Evolutionary conservation across 2,888 invertebrate species (phyloP).

Genomic region (Dexiosoma caninum): DNA sequence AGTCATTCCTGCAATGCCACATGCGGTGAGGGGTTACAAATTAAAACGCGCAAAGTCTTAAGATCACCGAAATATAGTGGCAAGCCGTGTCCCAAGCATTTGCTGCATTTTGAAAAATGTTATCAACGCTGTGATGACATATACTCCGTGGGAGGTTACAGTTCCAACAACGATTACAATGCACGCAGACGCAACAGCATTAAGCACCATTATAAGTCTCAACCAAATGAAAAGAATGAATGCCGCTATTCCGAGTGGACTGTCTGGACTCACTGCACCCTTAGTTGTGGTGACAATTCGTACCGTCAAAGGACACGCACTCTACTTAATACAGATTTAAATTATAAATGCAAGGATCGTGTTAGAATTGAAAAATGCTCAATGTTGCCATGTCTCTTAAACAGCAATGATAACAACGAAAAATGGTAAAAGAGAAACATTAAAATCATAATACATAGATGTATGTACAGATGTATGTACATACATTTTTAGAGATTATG

Average conservation of each 20-base stretch:
- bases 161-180: slow-evolving; percentile 35
- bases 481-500: background rate
- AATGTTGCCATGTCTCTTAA: slow-evolving; percentile 74
- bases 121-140: slow-evolving; percentile 75
- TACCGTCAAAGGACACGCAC: slow-evolving; percentile 80
- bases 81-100: slow-evolving; percentile 79
- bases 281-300: slow-evolving; percentile 81
- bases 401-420: slow-evolving; percentile 69
- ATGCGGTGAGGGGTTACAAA: slow-evolving; percentile 79
- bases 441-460: background rate
- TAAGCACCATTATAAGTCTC: slow-evolving; percentile 38
- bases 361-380: slow-evolving; percentile 75
- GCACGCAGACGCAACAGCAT: slow-evolving; percentile 64
- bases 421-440: slow-evolving; percentile 28
- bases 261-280: slow-evolving; percentile 84
- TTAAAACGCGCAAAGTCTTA: slow-evolving; percentile 79
- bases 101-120: slow-evolving; percentile 76
- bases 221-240: slow-evolving; percentile 72
- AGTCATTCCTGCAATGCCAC: slow-evolving; percentile 78
- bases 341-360: slow-evolving; percentile 75
- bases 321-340: slow-evolving; percentile 73
- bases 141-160: slow-evolving; percentile 69
- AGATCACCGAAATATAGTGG: slow-evolving; percentile 79
- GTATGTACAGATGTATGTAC: no score
- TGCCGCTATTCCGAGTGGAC: slow-evolving; percentile 84